Evolutionary conservation across 2,888 invertebrate genomes (phyloP), one percentile per base, ranked within the genome.

Genomic region (Isoperla grammatica): DNA sequence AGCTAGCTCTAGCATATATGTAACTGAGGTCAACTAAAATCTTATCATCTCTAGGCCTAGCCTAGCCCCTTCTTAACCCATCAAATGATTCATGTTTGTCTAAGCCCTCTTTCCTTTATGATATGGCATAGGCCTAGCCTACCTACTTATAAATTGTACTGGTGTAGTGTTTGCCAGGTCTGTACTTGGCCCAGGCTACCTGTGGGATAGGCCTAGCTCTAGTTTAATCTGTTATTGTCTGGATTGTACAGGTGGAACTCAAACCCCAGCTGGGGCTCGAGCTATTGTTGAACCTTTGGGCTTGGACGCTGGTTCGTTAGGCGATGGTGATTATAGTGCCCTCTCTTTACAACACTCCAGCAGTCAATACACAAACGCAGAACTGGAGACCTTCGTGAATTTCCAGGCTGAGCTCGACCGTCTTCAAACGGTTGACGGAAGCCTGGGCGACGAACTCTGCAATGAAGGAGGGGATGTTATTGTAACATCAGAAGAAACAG

Each of bases 341-440:
- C 63, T 74, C 48, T 69, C 66, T 45, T 62, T 74, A 9, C 67
- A 72, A 1, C 49, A 64, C 35, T 60, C 61, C 8, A 23, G 62
- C 2, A 74, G 73, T 59, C 73, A 72, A 46, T 63, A 61, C 20
- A 57, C 63, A 13, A 54, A 63, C 68, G 53, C 63, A 0, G 76
- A 76, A 29, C 74, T 75, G 65, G 77, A 77, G 62, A 70, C 73
- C 12, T 69, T 76, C 40, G 75, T 72, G n/a, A 73, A 72, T 57
- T 74, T 77, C 59, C 72, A 76, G 65, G 73, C 74, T 0, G 76
- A 77, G 64, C 65, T 76, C 29, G 75, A 76, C 72, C 73, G 57
- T n/a, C 71, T 74, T 64, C 69, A 73, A 19, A 60, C 57, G 29
- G 57, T 54, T 11, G 61, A 61, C 23, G 61, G 57, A 13, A 48